These are phyloP conservation scores for Pammene aurita DNA, from an alignment of 2,888 invertebrate species.

Conservation along the genomic window DNA sequence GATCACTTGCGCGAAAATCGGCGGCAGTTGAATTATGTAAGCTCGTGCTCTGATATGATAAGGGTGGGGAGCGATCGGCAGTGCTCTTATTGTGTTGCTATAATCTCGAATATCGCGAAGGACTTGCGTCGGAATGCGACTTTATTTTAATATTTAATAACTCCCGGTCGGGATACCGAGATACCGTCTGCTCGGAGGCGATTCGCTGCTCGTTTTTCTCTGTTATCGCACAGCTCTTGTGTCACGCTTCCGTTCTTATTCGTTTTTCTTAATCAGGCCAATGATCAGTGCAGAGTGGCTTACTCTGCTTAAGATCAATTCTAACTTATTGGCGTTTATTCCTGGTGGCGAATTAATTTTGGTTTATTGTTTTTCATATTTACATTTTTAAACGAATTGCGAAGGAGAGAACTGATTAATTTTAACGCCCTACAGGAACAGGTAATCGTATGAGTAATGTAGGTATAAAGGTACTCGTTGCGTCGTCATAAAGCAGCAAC, in stretches of 20 bases:
- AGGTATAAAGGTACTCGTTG: constrained; percentile 40
- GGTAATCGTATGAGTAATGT: constrained; percentile 41
- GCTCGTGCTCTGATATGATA: constrained; percentile 77
- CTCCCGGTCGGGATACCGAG: constrained; percentile 70
- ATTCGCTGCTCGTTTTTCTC: constrained; percentile 76
- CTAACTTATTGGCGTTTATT: constrained; percentile 36
- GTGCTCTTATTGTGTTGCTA: constrained; percentile 79
- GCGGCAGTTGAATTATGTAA: constrained; percentile 71
- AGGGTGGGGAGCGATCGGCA: constrained; percentile 71
- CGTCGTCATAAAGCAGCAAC: constrained; percentile 40
- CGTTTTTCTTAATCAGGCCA: constrained; percentile 74
- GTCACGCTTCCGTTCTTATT: constrained; percentile 77
- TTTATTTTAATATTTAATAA: constrained; percentile 84
- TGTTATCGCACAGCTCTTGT: constrained; percentile 79
- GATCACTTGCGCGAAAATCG: constrained; percentile 53
- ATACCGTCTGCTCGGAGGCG: constrained; percentile 77
- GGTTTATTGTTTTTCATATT: not conserved
- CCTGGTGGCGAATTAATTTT: constrained; percentile 2
- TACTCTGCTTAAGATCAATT: constrained; percentile 54
- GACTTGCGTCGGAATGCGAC: constrained; percentile 81
- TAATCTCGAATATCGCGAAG: constrained; percentile 80
- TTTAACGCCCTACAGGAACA: constrained; percentile 25
- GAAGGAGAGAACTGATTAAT: constrained; percentile 29
- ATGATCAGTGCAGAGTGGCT: constrained; percentile 66
- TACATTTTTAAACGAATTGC: constrained; percentile 16